These are phyloP conservation scores for Phylloscopus collybita DNA, from an alignment of 2,797 vertebrate species.

Conservation along the genomic window DNA sequence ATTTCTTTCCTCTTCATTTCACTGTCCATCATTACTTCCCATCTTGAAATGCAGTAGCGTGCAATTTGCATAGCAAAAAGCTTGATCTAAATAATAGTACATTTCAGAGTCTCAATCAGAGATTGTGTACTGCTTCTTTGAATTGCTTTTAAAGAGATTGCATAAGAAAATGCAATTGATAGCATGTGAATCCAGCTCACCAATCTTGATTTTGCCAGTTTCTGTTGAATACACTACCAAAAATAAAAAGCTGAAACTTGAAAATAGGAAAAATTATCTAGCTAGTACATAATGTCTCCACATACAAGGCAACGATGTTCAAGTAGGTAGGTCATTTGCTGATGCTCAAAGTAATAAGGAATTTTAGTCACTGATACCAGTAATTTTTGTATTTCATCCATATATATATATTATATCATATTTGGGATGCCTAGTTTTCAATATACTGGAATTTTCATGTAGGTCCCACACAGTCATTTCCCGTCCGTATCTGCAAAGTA, in stretches of 20 bases:
- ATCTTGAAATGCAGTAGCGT: not conserved
- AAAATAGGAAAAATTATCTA: not conserved
- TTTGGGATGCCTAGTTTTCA: not conserved
- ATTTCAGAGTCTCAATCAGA: not conserved
- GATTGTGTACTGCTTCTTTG: not conserved
- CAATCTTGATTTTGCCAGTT: not conserved
- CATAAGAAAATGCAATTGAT: not conserved
- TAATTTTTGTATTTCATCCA: not conserved
- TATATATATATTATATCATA: not conserved
- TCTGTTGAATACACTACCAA: not conserved
- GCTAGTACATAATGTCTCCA: not conserved
- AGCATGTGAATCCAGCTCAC: not conserved
- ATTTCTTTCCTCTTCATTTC: slow-evolving; percentile 23
- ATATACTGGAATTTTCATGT: not conserved
- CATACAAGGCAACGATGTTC: not conserved
- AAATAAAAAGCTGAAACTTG: not conserved
- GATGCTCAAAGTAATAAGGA: not conserved
- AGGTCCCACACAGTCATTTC: not conserved
- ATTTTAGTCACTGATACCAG: not conserved
- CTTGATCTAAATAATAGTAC: not conserved
- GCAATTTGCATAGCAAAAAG: slow-evolving; percentile 2
- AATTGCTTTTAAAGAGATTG: not conserved
- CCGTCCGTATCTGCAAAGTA: not conserved
- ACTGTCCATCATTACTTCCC: not conserved
- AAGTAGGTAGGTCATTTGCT: not conserved